Conservation (phyloP, 2,888 invertebrate species). For the Cephus runcator region DNA sequence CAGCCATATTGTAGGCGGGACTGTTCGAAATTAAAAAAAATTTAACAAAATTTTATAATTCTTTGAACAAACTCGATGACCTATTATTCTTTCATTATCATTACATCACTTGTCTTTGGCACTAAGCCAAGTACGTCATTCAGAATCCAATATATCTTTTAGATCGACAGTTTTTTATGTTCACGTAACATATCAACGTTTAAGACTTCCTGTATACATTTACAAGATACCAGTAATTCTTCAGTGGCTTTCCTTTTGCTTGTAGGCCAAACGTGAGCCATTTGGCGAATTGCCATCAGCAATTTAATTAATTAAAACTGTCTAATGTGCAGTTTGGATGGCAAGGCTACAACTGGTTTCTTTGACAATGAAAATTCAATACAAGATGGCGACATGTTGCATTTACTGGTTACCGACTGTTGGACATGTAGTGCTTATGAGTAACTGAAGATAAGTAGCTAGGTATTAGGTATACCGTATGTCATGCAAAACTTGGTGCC, state of each 20-base stretch:
- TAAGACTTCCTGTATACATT: background rate
- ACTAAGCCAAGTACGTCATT: conserved; percentile 13
- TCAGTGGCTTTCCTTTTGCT: background rate
- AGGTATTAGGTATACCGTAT: too few species aligned
- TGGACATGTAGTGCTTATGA: background rate
- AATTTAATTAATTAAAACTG: conserved; percentile 11
- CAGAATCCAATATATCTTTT: conserved; percentile 10
- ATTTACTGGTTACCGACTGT: background rate
- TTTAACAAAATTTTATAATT: background rate
- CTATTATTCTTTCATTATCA: background rate
- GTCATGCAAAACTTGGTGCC: too few species aligned
- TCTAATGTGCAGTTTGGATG: background rate
- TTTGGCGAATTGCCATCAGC: background rate
- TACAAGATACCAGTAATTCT: background rate
- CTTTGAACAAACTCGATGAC: background rate
- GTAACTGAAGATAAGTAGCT: background rate
- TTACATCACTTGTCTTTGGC: conserved; percentile 17
- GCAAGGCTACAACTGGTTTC: background rate
- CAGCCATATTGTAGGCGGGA: conserved; percentile 20
- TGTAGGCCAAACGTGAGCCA: conserved; percentile 1
- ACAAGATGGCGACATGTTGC: background rate
- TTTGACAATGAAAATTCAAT: background rate
- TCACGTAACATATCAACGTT: background rate
- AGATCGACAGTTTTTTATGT: background rate
- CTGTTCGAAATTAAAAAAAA: conserved; percentile 14